Base-by-base conservation (phyloP, 1,140 invertebrate genomes). In the Brachionus rotundiformis region DNA sequence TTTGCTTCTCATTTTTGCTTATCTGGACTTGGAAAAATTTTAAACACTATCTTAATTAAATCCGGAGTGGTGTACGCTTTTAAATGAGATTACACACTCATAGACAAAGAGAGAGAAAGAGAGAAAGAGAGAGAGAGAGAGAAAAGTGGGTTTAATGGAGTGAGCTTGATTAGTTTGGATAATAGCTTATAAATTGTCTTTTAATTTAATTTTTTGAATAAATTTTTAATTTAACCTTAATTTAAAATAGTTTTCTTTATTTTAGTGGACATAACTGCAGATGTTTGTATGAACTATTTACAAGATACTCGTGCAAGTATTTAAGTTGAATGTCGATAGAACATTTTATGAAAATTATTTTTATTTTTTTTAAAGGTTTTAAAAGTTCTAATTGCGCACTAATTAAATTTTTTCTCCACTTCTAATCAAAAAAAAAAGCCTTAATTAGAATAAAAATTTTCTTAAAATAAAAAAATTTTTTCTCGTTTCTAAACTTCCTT, bases 251-350 rank as follows among this genome's bases (percentile, higher is more conserved):
- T 54, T 54, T 54, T 19, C 23, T 54, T 19, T 19, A 36, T 33
- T 54, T 54, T 54, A 68, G 29, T 68, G 63, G 63, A 68, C 63
- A 68, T 36, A 68, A 68, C 63, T 68, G 63, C 63, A 68, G 63
- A 68, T 33, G 29, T 7, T 68, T 68, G 29, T 61, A 23, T 39
- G 8, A 63, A 63, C 61, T 33, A 36, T 68, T 68, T 68, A 33
- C 16, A 68, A 33, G 63, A 68, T 36, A 36, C 27, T 68, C 63
- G 63, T 68, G 63, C 63, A 68, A 33, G 31, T 68, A 68, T 68
- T 68, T 68, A 68, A 68, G 63, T 68, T 68, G 63, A 68, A 68
- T 68, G 63, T 36, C 31, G 27, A 54, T 19, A 19, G 47, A 54
- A 54, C 47, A 54, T 54, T 54, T 19, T 19, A 54, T 25, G 47